phyloP scores from a whole-genome alignment of 2,888 invertebrate species.

The Escarpia spicata region DNA sequence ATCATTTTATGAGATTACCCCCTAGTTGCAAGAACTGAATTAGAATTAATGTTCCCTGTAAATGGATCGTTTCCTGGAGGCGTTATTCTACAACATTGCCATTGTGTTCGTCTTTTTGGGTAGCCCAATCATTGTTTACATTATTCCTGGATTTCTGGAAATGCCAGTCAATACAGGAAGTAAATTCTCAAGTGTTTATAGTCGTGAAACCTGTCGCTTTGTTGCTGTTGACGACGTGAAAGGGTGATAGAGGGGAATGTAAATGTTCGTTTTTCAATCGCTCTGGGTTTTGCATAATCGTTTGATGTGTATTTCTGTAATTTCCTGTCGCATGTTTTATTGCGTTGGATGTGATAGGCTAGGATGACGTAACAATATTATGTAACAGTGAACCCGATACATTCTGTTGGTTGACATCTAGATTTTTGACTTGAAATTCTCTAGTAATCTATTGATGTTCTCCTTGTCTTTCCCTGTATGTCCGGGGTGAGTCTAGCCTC shows the following conservation, averaged over 20 bases:
- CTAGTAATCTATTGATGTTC: no score
- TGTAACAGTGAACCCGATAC: neutral
- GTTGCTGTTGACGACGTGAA: neutral
- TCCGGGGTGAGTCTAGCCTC: no score
- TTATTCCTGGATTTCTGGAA: neutral
- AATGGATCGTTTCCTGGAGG: neutral
- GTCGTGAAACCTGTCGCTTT: neutral
- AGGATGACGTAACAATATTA: neutral
- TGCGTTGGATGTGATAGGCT: neutral
- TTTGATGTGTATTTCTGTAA: neutral
- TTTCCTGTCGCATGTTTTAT: neutral
- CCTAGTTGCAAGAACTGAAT: neutral
- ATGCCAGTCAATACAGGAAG: neutral
- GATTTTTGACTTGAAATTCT: no score
- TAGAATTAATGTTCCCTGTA: constrained; percentile 7
- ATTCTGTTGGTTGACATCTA: no score
- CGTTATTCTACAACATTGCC: neutral
- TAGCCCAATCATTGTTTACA: neutral
- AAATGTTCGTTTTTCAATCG: neutral
- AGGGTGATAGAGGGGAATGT: neutral
- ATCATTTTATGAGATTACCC: neutral
- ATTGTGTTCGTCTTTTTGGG: neutral
- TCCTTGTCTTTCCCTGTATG: no score
- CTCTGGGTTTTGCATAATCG: neutral
- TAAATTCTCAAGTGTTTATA: neutral